Evolutionary conservation across 2,113 vertebrate genomes (phyloP).

Genomic region (Ophthalmolycus amberensis): DNA sequence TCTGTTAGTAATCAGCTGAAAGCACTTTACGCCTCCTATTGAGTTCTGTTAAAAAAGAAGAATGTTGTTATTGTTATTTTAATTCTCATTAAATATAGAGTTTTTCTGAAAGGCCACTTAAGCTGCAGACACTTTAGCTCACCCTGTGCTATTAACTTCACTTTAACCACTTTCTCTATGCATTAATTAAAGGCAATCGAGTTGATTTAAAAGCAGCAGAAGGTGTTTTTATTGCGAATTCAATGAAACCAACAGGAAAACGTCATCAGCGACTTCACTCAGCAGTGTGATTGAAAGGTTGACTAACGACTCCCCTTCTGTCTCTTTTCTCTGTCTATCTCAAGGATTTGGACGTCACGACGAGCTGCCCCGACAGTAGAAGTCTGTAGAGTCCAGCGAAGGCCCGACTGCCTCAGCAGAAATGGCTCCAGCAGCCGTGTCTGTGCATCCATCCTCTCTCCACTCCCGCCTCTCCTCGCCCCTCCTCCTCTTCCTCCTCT

Average conservation of each 20-base stretch:
- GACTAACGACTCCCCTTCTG: neutral
- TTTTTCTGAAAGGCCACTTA: neutral
- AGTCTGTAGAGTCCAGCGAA: conserved; percentile 35
- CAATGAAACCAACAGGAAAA: conserved; percentile 1
- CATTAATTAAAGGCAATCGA: conserved; percentile 11
- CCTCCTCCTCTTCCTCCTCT: conserved; percentile 50
- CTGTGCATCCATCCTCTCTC: conserved; percentile 22
- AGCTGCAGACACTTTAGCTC: neutral
- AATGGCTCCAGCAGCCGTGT: conserved; percentile 63
- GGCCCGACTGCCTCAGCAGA: conserved; percentile 22
- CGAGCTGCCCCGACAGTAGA: conserved; percentile 21
- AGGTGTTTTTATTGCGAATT: conserved; percentile 3
- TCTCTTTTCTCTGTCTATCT: conserved; percentile 23
- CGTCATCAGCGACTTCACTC: neutral
- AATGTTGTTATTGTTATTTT: neutral
- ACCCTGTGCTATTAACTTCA: neutral
- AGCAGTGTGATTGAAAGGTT: neutral
- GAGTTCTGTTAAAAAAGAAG: conserved; percentile 2
- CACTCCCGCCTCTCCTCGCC: conserved; percentile 34
- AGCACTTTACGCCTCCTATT: conserved; percentile 5
- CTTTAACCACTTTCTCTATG: neutral
- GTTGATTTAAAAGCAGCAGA: conserved; percentile 11
- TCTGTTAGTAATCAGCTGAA: conserved; percentile 8
- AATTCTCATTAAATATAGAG: neutral
- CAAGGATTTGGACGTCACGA: conserved; percentile 37